phyloP scores from a whole-genome alignment of 2,888 invertebrate species.

The Acanthosepion esculentum region DNA sequence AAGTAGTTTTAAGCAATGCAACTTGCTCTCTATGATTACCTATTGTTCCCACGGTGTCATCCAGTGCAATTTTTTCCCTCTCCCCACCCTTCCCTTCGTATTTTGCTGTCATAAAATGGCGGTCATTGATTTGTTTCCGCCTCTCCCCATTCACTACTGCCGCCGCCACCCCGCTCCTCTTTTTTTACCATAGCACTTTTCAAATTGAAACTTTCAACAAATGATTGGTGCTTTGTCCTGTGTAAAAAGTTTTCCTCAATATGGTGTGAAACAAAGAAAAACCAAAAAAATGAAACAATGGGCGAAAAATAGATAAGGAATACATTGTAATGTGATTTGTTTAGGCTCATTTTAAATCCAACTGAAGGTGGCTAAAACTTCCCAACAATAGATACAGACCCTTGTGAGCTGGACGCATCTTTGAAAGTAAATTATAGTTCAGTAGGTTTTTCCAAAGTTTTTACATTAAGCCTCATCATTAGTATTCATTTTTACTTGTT shows the following conservation, averaged over 20 bases:
- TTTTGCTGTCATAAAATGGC: slow-evolving; percentile 2
- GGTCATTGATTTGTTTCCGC: neutral
- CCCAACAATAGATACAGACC: no score
- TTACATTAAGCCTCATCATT: no score
- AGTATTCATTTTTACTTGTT: no score
- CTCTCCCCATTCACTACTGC: neutral
- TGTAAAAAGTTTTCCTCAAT: neutral
- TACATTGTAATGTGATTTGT: no score
- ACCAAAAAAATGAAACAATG: neutral
- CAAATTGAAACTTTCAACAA: neutral
- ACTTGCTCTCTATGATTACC: neutral
- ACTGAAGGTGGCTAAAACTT: no score
- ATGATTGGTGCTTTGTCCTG: neutral
- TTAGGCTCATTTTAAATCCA: no score
- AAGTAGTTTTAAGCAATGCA: neutral
- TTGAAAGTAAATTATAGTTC: no score
- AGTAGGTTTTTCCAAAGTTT: no score
- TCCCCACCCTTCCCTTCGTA: neutral
- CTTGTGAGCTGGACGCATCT: no score
- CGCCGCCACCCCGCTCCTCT: neutral
- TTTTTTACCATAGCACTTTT: slow-evolving; percentile 4
- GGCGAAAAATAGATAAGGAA: no score
- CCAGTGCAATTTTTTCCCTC: neutral
- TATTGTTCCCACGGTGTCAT: slow-evolving; percentile 33
- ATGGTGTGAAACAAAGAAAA: neutral